These are phyloP conservation scores for Narcine bancroftii DNA, from an alignment of 2,113 vertebrate genomes.

Conservation along the genomic window DNA sequence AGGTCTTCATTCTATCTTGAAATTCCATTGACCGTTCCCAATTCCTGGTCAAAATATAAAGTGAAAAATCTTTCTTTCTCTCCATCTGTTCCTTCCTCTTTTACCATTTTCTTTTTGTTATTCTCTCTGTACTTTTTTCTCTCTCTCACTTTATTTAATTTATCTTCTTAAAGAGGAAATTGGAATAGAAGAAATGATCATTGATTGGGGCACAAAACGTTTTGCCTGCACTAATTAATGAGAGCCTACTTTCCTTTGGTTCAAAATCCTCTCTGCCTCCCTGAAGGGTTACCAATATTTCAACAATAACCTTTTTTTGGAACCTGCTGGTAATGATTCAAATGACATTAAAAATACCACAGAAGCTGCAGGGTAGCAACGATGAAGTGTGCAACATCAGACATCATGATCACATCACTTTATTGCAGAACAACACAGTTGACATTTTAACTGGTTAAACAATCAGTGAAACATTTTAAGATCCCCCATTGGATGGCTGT, in stretches of 20 bases:
- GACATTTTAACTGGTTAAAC: not conserved
- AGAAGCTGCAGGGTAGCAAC: not conserved
- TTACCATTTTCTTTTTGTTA: not conserved
- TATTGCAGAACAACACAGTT: not conserved
- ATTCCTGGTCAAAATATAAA: not conserved
- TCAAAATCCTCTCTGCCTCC: not conserved
- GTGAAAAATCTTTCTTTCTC: no score
- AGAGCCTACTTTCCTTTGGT: not conserved
- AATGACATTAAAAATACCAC: conserved; percentile 19
- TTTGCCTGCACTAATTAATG: not conserved
- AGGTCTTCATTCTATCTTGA: not conserved
- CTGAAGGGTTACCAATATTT: not conserved
- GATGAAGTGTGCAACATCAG: not conserved
- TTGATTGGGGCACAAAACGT: not conserved
- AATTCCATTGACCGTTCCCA: not conserved
- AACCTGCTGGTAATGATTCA: conserved; percentile 13
- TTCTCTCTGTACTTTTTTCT: not conserved
- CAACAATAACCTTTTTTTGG: not conserved
- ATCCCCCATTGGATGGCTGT: not conserved
- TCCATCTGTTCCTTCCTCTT: not conserved
- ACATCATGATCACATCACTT: not conserved
- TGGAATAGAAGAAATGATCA: not conserved
- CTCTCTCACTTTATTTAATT: not conserved
- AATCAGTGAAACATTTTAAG: not conserved
- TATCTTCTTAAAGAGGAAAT: not conserved